Conservation (phyloP, 2,113 vertebrate genomes). For the Bos javanicus region DNA sequence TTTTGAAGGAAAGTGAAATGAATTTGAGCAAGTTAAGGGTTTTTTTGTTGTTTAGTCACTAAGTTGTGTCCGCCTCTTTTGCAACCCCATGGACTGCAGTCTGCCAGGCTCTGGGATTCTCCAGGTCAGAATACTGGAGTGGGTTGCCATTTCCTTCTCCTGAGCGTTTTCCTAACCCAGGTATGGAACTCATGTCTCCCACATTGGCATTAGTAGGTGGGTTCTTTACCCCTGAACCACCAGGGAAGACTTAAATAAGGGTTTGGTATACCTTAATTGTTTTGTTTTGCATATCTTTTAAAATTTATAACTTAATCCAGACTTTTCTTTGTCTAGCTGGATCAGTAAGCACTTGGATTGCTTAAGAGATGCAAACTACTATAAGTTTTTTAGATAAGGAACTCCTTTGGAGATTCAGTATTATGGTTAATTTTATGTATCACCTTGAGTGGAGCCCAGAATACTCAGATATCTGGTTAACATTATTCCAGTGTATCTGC, state of each 20-base stretch:
- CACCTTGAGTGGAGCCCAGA: background rate
- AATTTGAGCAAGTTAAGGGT: background rate
- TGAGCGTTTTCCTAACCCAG: background rate
- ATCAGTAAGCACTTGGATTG: background rate
- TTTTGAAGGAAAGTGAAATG: background rate
- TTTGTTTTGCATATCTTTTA: background rate
- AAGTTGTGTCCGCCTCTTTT: background rate
- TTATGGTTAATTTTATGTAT: background rate
- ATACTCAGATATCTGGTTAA: background rate
- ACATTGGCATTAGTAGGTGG: background rate
- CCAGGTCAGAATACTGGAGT: background rate
- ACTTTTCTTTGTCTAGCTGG: background rate
- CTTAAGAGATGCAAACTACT: background rate
- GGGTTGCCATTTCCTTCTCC: background rate
- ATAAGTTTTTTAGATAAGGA: background rate
- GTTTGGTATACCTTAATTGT: background rate
- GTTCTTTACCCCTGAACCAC: background rate
- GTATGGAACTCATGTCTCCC: fast-evolving
- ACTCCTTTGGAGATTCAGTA: background rate
- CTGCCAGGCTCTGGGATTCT: background rate
- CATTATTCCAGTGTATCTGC: background rate
- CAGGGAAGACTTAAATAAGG: background rate
- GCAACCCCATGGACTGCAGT: background rate
- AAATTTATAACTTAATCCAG: background rate
- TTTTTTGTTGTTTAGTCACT: background rate